Percentiles rank a stretch among this genome's conserved stretches.
Evolutionary conservation across 2,113 vertebrate genomes (phyloP).

Genomic region (Sceloporus undulatus): DNA sequence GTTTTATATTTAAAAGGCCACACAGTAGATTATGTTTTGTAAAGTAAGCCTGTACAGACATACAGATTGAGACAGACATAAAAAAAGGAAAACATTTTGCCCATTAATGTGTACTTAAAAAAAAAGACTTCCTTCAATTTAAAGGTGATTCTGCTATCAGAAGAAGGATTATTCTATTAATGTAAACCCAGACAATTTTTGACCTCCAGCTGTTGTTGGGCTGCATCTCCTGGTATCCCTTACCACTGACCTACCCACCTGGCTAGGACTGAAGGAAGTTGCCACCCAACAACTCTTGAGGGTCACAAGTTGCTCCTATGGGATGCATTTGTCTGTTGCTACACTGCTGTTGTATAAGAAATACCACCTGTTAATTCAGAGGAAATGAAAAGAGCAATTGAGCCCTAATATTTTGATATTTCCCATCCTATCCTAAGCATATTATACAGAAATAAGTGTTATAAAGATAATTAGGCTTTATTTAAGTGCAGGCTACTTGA

Average conservation of each 20-base stretch:
- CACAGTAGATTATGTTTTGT: conserved; percentile 17
- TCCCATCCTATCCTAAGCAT: background rate
- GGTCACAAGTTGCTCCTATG: too few relatives aligned
- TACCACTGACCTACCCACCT: too few relatives aligned
- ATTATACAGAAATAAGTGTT: background rate
- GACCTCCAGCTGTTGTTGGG: too few relatives aligned
- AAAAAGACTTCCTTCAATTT: background rate
- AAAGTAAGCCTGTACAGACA: conserved; percentile 17
- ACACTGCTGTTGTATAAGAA: background rate
- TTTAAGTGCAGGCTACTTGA: background rate
- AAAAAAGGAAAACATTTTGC: background rate
- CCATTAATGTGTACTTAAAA: background rate
- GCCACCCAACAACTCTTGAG: too few relatives aligned
- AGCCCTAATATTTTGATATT: background rate
- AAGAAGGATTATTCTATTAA: background rate
- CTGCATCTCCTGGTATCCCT: too few relatives aligned
- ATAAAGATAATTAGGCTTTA: background rate
- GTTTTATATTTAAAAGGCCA: conserved; percentile 31
- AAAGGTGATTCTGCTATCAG: background rate
- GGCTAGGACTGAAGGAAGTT: too few relatives aligned
- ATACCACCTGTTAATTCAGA: background rate
- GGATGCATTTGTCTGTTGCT: background rate
- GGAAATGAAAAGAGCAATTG: background rate
- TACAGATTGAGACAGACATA: background rate
- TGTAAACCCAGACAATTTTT: background rate